Evolutionary conservation across 1,140 invertebrate species (phyloP).

Genomic region (Ips typographus): DNA sequence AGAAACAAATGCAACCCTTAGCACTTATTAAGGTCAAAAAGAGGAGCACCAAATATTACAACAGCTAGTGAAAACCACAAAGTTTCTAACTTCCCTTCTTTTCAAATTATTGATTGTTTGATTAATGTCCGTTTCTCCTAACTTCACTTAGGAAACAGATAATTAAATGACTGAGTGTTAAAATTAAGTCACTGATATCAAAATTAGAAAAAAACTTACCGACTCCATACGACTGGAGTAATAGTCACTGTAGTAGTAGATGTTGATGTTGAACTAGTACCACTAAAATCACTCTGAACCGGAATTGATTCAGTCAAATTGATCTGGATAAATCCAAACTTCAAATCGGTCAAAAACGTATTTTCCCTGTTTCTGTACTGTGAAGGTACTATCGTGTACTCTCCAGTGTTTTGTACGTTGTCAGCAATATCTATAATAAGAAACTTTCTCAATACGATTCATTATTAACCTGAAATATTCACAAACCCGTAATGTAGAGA

Average conservation of each 20-base stretch:
- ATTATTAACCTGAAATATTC: background rate
- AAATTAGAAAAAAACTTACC: slow-evolving; percentile 15
- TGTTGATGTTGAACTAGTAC: slow-evolving; percentile 54
- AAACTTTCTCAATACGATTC: background rate
- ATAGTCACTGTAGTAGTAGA: slow-evolving; percentile 60
- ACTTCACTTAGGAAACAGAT: background rate
- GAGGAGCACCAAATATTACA: no score
- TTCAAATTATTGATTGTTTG: no score
- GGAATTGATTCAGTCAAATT: slow-evolving; percentile 83
- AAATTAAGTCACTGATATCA: no score
- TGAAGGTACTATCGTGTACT: slow-evolving; percentile 46
- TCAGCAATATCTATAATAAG: slow-evolving; percentile 35
- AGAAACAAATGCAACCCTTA: no score
- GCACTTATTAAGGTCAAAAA: no score
- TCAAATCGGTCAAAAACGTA: slow-evolving; percentile 66
- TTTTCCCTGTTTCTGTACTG: slow-evolving; percentile 68
- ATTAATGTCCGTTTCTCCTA: no score
- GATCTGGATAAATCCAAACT: slow-evolving; percentile 89
- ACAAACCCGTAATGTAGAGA: slow-evolving; percentile 57
- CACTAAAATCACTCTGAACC: slow-evolving; percentile 82
- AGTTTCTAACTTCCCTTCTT: no score
- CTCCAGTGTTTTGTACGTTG: slow-evolving; percentile 46
- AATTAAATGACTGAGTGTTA: slow-evolving; percentile 1
- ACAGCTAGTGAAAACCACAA: no score
- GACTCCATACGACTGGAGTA: slow-evolving; percentile 84